These are phyloP conservation scores for Eudemis profundana DNA, from an alignment of 2,888 invertebrate genomes.

Conservation along the genomic window DNA sequence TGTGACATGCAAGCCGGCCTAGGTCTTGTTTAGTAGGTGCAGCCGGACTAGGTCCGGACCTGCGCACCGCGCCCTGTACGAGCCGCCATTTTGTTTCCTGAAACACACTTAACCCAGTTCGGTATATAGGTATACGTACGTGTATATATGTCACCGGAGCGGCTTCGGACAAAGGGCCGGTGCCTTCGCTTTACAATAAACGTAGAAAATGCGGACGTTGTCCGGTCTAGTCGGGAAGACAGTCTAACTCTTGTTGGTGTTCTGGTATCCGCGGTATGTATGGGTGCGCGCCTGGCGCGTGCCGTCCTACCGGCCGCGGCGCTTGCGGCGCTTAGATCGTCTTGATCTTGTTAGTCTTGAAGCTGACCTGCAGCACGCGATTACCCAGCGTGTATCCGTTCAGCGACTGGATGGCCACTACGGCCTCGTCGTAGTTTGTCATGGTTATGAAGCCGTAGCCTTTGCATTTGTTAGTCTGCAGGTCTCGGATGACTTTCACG, in stretches of 20 bases:
- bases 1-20: constrained; percentile 21
- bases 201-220: constrained; percentile 65
- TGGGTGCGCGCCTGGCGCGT: constrained; percentile 83
- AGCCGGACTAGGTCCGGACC: constrained; percentile 58
- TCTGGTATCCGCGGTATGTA: constrained; percentile 63
- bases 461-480: constrained; percentile 97
- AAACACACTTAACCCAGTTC: constrained; percentile 79
- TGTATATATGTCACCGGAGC: constrained; percentile 50
- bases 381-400: constrained; percentile 96
- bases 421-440: constrained; percentile 97
- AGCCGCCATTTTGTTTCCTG: constrained; percentile 78
- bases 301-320: constrained; percentile 82
- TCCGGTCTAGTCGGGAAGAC: constrained; percentile 63
- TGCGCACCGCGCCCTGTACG: constrained; percentile 61
- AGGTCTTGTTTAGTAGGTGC: constrained; percentile 29
- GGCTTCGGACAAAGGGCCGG: constrained; percentile 71
- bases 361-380: constrained; percentile 96
- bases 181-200: constrained; percentile 67
- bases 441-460: constrained; percentile 98
- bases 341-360: constrained; percentile 94
- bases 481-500: constrained; percentile 96
- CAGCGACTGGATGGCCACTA: constrained; percentile 95
- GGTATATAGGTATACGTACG: constrained; percentile 45
- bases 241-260: constrained; percentile 49
- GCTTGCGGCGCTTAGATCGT: constrained; percentile 84